A percentile compares a stretch with the other conserved stretches of the same genome.
phyloP scores from a whole-genome alignment of 2,113 vertebrate species.

The Cheilinus undulatus region DNA sequence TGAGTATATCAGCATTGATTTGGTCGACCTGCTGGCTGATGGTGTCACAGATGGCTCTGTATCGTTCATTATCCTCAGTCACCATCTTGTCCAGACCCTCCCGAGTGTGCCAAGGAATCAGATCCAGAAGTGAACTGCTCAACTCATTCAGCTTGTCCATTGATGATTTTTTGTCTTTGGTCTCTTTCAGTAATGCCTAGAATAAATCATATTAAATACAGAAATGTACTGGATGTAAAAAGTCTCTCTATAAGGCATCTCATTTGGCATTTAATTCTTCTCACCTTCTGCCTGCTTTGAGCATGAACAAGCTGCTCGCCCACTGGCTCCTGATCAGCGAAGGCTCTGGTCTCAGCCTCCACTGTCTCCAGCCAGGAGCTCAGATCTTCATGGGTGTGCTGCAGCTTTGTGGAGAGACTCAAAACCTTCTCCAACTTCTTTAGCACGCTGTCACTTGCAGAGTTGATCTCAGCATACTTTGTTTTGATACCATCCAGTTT shows the following conservation, averaged over 20 bases:
- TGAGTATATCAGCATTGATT: conserved; percentile 91
- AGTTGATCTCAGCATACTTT: conserved; percentile 92
- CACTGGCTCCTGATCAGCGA: conserved; percentile 81
- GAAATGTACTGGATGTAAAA: too few species aligned
- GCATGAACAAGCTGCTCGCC: conserved; percentile 86
- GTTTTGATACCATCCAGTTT: conserved; percentile 96
- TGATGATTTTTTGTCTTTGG: conserved; percentile 85
- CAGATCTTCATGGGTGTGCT: conserved; percentile 86
- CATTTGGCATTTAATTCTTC: conserved; percentile 15
- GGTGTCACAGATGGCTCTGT: conserved; percentile 85
- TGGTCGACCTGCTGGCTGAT: conserved; percentile 90
- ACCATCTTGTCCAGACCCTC: conserved; percentile 94
- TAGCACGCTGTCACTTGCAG: conserved; percentile 87
- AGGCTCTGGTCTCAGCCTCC: conserved; percentile 86
- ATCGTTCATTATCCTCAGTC: conserved; percentile 91
- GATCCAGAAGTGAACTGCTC: conserved; percentile 90
- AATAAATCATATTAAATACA: neutral
- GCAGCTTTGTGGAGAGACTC: conserved; percentile 87
- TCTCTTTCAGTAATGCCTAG: conserved; percentile 90
- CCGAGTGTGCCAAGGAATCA: conserved; percentile 94
- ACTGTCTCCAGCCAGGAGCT: conserved; percentile 89
- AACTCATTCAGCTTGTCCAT: conserved; percentile 93
- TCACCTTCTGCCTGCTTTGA: conserved; percentile 91
- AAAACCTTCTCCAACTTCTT: conserved; percentile 90
- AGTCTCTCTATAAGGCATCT: too few species aligned